A percentile compares a stretch with the other conserved stretches of the same genome.
Conservation (phyloP, 2,113 vertebrate species). For the Dicaeum eximium region DNA sequence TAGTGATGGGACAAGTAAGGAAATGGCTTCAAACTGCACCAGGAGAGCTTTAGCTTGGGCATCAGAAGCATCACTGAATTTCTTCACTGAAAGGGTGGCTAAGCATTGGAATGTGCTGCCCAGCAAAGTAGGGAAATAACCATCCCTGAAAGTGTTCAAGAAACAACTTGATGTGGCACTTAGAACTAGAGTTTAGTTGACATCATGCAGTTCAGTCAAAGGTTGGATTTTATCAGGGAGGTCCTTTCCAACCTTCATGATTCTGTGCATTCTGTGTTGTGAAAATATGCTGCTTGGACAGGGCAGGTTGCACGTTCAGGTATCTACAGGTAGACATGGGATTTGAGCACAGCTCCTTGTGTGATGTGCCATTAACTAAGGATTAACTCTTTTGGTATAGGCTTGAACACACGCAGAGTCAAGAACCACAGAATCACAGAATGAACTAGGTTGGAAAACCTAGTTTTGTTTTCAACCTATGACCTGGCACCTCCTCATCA, state of each 20-base stretch:
- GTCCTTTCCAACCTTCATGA: background rate
- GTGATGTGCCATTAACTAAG: background rate
- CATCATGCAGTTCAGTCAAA: background rate
- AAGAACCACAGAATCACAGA: background rate
- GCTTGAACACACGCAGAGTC: background rate
- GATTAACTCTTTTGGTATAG: background rate
- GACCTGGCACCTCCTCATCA: background rate
- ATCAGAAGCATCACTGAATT: background rate
- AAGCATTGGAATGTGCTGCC: background rate
- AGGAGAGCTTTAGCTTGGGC: background rate
- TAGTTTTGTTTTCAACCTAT: too few relatives aligned
- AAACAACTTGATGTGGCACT: background rate
- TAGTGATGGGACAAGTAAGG: background rate
- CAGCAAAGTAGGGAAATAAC: background rate
- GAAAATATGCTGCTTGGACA: background rate
- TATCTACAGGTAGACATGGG: background rate
- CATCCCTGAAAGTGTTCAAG: background rate
- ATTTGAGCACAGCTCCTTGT: background rate
- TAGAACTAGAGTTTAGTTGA: background rate
- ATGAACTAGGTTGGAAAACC: background rate
- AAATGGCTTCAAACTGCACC: background rate
- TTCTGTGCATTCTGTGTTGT: background rate
- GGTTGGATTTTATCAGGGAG: rapidly evolving
- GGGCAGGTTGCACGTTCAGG: rapidly evolving
- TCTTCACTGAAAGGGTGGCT: background rate